Percentiles rank a stretch among this genome's conserved stretches.
phyloP scores from a whole-genome alignment of 2,888 invertebrate species.

The Hyposoter didymator region DNA sequence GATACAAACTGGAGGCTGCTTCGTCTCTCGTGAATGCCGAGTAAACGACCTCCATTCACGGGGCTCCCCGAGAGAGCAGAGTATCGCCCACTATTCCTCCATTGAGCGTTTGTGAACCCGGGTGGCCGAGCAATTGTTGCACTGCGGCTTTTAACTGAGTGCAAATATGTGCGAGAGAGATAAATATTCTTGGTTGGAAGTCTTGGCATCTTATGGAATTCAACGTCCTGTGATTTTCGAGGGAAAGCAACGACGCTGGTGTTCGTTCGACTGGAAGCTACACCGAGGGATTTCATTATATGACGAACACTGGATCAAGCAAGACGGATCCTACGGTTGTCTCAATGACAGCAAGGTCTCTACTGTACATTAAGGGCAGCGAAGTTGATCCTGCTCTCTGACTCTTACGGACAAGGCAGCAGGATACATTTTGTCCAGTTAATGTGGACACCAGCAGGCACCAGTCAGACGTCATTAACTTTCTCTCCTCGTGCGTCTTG shows the following conservation, averaged over 20 bases:
- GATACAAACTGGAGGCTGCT: conserved; percentile 29
- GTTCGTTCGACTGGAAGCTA: conserved; percentile 39
- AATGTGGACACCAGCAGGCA: conserved; percentile 32
- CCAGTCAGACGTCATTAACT: conserved; percentile 53
- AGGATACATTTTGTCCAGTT: conserved; percentile 37
- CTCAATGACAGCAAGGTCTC: conserved; percentile 27
- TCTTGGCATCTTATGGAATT: conserved; percentile 39
- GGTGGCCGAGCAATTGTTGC: conserved; percentile 52
- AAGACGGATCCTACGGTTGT: conserved; percentile 22
- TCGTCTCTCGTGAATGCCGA: conserved; percentile 76
- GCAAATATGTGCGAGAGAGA: conserved; percentile 51
- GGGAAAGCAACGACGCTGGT: conserved; percentile 24
- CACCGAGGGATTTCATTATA: conserved; percentile 29
- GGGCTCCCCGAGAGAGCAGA: conserved; percentile 53
- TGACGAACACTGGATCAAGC: conserved; percentile 34
- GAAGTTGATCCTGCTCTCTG: background rate
- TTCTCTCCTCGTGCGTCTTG: conserved; percentile 40
- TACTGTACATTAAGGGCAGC: background rate
- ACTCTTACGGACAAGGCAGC: background rate
- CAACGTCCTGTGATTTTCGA: conserved; percentile 27
- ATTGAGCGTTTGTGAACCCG: conserved; percentile 71
- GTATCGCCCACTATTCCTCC: conserved; percentile 79
- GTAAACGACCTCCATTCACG: conserved; percentile 82
- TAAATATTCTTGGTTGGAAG: conserved; percentile 5
- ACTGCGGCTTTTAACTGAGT: background rate